Conservation (phyloP, 2,888 invertebrate species). For the Harpalus rufipes region DNA sequence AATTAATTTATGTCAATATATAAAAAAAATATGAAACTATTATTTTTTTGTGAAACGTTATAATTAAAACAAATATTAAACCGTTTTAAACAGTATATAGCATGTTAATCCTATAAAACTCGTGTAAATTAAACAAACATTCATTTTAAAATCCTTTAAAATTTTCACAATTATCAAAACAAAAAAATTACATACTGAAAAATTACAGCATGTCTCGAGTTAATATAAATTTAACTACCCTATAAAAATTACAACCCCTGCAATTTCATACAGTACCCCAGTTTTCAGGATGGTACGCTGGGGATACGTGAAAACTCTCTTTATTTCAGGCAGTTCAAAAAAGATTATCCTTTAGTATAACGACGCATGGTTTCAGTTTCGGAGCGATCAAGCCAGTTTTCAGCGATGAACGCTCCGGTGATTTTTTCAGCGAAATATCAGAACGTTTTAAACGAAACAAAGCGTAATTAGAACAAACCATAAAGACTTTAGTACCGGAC, state of each 20-base stretch:
- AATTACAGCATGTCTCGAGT: neutral
- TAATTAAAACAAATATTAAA: conserved; percentile 41
- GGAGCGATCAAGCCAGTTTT: neutral
- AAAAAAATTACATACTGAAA: conserved; percentile 8
- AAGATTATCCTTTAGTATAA: conserved; percentile 49
- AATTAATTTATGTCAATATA: conserved; percentile 31
- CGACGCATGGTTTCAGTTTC: conserved; percentile 45
- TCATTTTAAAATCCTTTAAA: neutral
- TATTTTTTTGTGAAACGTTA: conserved; percentile 19
- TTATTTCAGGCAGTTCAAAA: conserved; percentile 50
- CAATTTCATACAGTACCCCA: conserved; percentile 28
- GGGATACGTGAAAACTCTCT: conserved; percentile 31
- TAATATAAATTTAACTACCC: conserved; percentile 28
- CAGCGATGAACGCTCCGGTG: conserved; percentile 24
- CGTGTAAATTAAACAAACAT: conserved; percentile 40
- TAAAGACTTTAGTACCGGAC: conserved; percentile 41
- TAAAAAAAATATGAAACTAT: conserved; percentile 25
- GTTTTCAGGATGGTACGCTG: conserved; percentile 27
- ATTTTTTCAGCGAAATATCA: conserved; percentile 38
- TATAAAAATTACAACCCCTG: conserved; percentile 26
- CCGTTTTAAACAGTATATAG: neutral
- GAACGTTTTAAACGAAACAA: conserved; percentile 44
- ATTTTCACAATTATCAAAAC: neutral
- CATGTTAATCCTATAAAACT: conserved; percentile 3
- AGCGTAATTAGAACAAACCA: conserved; percentile 45